Evolutionary conservation across 1,140 invertebrate species (phyloP), one percentile per base, ranked within the genome.

Genomic region (Scaptomyza montana): DNA sequence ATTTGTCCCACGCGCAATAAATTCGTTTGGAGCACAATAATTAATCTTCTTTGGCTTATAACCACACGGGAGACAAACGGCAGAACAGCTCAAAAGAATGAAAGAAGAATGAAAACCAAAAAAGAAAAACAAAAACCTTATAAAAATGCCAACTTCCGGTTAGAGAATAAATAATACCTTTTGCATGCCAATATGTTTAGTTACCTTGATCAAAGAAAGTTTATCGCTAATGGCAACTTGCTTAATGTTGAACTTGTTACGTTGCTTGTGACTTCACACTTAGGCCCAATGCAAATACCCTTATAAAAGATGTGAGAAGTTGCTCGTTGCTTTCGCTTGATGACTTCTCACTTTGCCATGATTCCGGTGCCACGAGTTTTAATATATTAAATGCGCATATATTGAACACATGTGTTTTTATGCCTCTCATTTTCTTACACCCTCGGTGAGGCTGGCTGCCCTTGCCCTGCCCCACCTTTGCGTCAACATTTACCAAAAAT

Each of bases 401-500:
- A 12, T 12, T 43, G 3, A 43, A n/a, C 39, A 43, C 12, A 43
- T 43, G 39, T n/a, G 12, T 43, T 43, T n/a, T n/a, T n/a, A 5
- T 43, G 8, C n/a, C 21, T n/a, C 5, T n/a, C 28, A 2, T 16
- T 2, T 25, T 6, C 7, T 3, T 6, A 2, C n/a, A 25, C 25
- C 0, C 55, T 41, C 39, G 3, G 10, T 41, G 16, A 16, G 0
- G 1, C 39, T 30, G 19, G 7, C 12, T 12, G n/a, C 3, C 9
- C 16, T 16, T 59, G 13, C 30, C 30, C 30, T 3, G 33, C 12
- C 13, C 16, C 25, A n/a, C 45, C 39, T 67, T 62, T 56, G 67
- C 76, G 74, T 69, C 77, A 86, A 86, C 81, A 87, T 86, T 81
- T 86, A 55, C 67, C 64, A 64, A 59, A 59, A 62, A 66, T 60